These are phyloP conservation scores for Leptosomus discolor DNA, from an alignment of 2,113 vertebrate species.

Conservation along the genomic window DNA sequence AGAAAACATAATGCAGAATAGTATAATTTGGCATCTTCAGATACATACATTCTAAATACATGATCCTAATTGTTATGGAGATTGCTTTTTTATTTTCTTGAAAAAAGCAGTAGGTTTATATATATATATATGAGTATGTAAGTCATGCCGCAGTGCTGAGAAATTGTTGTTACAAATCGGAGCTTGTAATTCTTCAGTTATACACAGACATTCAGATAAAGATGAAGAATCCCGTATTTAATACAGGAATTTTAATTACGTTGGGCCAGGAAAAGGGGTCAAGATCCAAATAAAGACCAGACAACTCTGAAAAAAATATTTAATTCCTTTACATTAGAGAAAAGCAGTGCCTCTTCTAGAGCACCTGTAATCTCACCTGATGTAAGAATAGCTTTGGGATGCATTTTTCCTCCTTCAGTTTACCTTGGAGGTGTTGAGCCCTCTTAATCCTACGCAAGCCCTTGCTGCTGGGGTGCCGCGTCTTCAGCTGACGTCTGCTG, in stretches of 20 bases:
- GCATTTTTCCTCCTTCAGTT: background rate
- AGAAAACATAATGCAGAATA: background rate
- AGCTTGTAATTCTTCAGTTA: background rate
- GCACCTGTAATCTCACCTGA: background rate
- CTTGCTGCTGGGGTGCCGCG: background rate
- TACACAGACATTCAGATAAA: background rate
- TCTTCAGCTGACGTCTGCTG: slow-evolving; percentile 73
- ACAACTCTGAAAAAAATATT: background rate
- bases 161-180: background rate
- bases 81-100: background rate
- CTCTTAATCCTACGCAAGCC: background rate
- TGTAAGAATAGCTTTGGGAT: background rate
- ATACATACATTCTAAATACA: background rate
- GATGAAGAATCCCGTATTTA: background rate
- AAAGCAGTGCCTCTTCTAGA: background rate
- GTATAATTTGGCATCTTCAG: background rate
- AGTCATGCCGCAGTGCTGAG: background rate
- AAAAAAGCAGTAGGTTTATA: background rate
- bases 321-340: background rate
- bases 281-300: background rate
- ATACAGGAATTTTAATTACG: background rate
- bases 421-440: background rate
- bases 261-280: background rate
- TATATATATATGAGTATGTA: accelerated
- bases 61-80: background rate